These are phyloP conservation scores for Pocillopora grandis DNA, from an alignment of 92 coral and sea anemone genomes.

Conservation along the genomic window DNA sequence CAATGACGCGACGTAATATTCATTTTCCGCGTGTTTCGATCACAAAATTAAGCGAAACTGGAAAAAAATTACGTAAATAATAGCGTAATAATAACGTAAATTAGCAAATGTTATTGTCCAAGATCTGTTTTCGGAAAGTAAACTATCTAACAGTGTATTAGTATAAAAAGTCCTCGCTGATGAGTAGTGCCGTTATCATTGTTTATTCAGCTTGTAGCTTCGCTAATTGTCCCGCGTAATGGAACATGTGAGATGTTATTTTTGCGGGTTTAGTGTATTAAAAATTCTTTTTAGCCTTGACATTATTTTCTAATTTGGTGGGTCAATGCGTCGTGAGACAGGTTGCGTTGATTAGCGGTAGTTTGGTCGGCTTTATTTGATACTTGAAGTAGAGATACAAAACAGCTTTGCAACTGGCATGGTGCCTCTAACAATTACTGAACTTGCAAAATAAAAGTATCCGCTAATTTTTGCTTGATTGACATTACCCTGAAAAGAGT, in stretches of 20 bases:
- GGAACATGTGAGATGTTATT: background rate
- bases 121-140: background rate
- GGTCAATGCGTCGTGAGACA: background rate
- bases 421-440: no score
- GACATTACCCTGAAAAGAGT: no score
- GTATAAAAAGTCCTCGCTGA: background rate
- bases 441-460: no score
- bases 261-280: background rate
- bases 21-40: background rate
- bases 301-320: slow-evolving; percentile 11
- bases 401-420: background rate
- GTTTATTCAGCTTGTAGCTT: slow-evolving; percentile 34
- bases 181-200: background rate
- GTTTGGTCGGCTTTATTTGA: background rate
- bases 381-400: background rate
- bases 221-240: slow-evolving; percentile 10
- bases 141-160: background rate
- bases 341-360: background rate
- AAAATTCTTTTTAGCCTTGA: slow-evolving; percentile 7
- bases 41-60: background rate
- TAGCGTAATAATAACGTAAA: background rate
- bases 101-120: background rate
- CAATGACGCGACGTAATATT: background rate
- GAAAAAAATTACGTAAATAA: background rate
- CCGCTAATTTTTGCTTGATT: no score